Conservation (phyloP, 2,888 invertebrate species). For the Papilio protenor region DNA sequence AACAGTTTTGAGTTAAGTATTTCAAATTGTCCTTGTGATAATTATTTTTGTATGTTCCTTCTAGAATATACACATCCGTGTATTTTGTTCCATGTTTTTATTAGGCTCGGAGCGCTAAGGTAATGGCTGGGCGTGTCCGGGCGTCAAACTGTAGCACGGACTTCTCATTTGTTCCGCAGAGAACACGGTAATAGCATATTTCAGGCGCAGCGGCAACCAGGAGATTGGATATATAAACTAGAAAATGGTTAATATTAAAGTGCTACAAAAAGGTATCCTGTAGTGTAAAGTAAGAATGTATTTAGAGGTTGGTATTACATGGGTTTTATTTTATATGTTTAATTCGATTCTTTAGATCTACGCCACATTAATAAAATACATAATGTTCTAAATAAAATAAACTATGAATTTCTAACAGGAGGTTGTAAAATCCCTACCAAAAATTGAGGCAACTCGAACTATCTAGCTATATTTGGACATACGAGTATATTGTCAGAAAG, state of each 20-base stretch:
- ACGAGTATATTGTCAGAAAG: too few species aligned
- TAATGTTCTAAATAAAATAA: too few species aligned
- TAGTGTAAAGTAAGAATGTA: neutral
- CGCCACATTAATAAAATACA: too few species aligned
- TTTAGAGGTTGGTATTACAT: neutral
- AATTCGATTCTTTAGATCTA: too few species aligned
- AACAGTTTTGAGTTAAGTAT: neutral
- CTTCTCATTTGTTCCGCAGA: slow-evolving; percentile 69
- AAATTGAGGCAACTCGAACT: neutral
- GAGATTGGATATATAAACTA: slow-evolving; percentile 37
- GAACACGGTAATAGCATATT: slow-evolving; percentile 79
- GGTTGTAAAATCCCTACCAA: neutral
- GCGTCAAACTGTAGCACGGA: slow-evolving; percentile 67
- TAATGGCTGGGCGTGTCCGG: slow-evolving; percentile 75
- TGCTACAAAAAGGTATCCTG: neutral
- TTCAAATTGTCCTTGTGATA: neutral
- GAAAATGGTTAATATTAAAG: neutral
- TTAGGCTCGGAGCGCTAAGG: slow-evolving; percentile 68
- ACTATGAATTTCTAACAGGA: neutral
- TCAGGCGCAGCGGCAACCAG: slow-evolving; percentile 45
- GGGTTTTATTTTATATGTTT: neutral
- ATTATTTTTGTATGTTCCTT: slow-evolving; percentile 9
- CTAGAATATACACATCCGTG: slow-evolving; percentile 14
- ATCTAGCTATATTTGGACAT: neutral
- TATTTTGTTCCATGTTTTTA: slow-evolving; percentile 49